phyloP scores from a whole-genome alignment of 1,140 invertebrate species.

The Dinoponera quadriceps region DNA sequence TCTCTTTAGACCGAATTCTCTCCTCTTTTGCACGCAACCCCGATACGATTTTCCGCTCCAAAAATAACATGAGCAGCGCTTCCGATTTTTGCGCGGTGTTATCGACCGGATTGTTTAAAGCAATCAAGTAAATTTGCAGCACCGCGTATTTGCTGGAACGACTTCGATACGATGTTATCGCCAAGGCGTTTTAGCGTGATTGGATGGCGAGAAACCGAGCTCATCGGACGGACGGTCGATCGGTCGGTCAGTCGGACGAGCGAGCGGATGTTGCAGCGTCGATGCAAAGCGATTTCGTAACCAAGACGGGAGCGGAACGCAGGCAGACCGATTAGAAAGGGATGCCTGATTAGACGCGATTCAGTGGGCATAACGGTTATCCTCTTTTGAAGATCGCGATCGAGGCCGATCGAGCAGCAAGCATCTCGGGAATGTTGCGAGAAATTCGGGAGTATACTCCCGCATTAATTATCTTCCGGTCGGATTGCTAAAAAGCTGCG shows the following conservation, averaged over 20 bases:
- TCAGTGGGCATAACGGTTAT: constrained; percentile 10
- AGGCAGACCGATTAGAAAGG: constrained; percentile 32
- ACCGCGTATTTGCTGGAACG: constrained; percentile 12
- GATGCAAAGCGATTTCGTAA: constrained; percentile 41
- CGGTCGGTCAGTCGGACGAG: not conserved
- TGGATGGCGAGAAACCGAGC: constrained; percentile 38
- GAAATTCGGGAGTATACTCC: constrained; percentile 26
- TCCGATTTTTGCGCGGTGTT: not conserved
- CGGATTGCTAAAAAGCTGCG: not conserved
- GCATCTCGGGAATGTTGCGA: constrained; percentile 18
- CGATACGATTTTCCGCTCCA: not conserved
- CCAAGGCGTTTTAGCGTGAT: constrained; percentile 53
- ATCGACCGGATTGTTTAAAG: constrained; percentile 28
- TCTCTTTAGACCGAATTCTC: not conserved
- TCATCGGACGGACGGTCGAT: not conserved
- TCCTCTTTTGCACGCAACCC: not conserved
- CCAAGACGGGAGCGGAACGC: not conserved
- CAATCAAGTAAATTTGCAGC: constrained; percentile 39
- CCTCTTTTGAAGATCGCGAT: constrained; percentile 33
- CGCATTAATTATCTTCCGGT: not conserved
- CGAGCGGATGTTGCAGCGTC: constrained; percentile 9
- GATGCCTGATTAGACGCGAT: constrained; percentile 18
- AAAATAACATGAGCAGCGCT: not conserved
- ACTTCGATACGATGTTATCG: constrained; percentile 31
- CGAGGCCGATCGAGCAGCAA: not conserved